These are phyloP conservation scores for Thinocorus orbignyianus DNA, from an alignment of 2,113 vertebrate species.

Conservation along the genomic window DNA sequence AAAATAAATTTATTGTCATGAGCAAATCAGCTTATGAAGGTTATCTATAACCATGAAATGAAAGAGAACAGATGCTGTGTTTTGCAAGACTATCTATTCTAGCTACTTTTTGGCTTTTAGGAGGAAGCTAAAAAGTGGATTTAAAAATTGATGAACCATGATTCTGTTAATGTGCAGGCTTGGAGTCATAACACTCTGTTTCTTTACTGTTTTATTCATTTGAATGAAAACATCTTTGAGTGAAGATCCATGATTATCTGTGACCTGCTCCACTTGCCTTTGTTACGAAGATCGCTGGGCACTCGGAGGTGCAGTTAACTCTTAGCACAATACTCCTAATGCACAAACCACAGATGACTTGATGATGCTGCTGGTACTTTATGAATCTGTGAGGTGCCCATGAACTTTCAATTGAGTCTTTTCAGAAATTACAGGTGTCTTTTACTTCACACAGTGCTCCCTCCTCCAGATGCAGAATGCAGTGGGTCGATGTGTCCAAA, in stretches of 20 bases:
- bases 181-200: neutral
- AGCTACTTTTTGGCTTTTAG: slow-evolving; percentile 53
- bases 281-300: neutral
- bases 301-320: accelerated
- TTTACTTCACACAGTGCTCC: neutral
- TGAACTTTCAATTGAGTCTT: neutral
- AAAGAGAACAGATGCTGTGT: slow-evolving; percentile 62
- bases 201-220: slow-evolving; percentile 14
- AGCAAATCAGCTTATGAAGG: slow-evolving; percentile 72
- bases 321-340: neutral
- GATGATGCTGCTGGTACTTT: neutral
- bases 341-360: neutral
- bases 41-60: slow-evolving; percentile 66
- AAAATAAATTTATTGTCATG: slow-evolving; percentile 78
- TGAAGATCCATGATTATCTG: neutral
- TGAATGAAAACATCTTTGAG: neutral
- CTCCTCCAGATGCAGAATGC: neutral
- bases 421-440: neutral
- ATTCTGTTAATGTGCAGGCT: neutral
- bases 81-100: slow-evolving; percentile 47
- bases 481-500: neutral
- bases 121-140: slow-evolving; percentile 42
- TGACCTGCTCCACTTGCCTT: neutral
- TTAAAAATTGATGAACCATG: slow-evolving; percentile 56
- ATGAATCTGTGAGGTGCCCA: neutral